These are phyloP conservation scores for Cephus sareptanus DNA, from an alignment of 2,888 invertebrate genomes.

Conservation along the genomic window DNA sequence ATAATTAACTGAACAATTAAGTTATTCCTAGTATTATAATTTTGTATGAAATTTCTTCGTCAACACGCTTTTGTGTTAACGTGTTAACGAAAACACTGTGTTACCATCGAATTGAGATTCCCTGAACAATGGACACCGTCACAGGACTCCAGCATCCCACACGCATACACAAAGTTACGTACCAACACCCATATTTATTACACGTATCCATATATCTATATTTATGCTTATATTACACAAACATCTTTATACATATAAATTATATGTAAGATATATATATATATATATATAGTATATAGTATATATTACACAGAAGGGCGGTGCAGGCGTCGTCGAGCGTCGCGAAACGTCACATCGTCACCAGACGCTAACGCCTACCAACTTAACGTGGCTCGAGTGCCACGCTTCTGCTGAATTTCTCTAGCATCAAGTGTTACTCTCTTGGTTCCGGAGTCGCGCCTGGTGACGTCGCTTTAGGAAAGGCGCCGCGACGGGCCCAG, in stretches of 20 bases:
- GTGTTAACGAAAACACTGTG: not conserved
- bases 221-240: not conserved
- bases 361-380: not conserved
- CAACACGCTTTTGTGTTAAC: not conserved
- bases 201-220: not conserved
- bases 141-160: not conserved
- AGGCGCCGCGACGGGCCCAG: not conserved
- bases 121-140: not conserved
- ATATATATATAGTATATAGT: not conserved
- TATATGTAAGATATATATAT: not conserved
- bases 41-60: not conserved
- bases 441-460: not conserved
- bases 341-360: not conserved
- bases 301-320: not conserved
- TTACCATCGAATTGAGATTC: not conserved
- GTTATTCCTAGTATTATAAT: not conserved
- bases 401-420: not conserved
- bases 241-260: not conserved
- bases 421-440: not conserved
- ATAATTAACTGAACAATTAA: not conserved
- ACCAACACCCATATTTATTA: not conserved
- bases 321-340: not conserved
- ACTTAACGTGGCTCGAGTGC: not conserved
- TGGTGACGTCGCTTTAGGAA: not conserved
- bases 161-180: not conserved